These are phyloP conservation scores for Nomada lathburiana DNA, from an alignment of 2,888 invertebrate genomes.

Conservation along the genomic window DNA sequence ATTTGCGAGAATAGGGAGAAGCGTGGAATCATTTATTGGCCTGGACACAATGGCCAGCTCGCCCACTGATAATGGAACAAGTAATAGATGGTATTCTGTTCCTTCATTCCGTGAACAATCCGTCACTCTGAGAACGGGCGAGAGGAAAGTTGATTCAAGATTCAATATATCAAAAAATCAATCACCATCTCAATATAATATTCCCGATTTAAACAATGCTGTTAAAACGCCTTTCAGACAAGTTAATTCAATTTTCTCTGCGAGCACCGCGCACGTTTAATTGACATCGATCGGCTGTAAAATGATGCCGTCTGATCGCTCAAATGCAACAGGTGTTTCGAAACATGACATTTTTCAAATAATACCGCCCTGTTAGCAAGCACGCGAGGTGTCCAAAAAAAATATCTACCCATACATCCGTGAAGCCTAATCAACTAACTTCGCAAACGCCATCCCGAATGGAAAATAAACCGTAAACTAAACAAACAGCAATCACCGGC, in stretches of 20 bases:
- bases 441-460: background rate
- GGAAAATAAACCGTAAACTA: background rate
- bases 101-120: background rate
- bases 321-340: slow-evolving; percentile 35
- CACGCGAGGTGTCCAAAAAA: background rate
- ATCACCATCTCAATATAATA: background rate
- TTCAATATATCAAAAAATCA: background rate
- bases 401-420: too few relatives aligned
- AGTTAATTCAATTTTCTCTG: too few relatives aligned
- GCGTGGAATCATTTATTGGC: slow-evolving; percentile 14
- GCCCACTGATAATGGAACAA: background rate
- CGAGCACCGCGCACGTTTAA: background rate
- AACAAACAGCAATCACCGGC: background rate
- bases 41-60: slow-evolving; percentile 20
- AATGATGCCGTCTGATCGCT: slow-evolving; percentile 1
- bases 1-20: background rate
- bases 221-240: too few relatives aligned
- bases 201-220: background rate
- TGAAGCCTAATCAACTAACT: too few relatives aligned
- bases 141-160: background rate
- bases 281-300: slow-evolving; percentile 4
- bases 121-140: background rate
- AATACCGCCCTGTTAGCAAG: background rate
- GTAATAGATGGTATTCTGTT: too few relatives aligned
- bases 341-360: slow-evolving; percentile 9